Percentiles rank a stretch among this genome's conserved stretches.
Evolutionary conservation across 1,140 invertebrate genomes (phyloP).

Genomic region (Maniola jurtina): DNA sequence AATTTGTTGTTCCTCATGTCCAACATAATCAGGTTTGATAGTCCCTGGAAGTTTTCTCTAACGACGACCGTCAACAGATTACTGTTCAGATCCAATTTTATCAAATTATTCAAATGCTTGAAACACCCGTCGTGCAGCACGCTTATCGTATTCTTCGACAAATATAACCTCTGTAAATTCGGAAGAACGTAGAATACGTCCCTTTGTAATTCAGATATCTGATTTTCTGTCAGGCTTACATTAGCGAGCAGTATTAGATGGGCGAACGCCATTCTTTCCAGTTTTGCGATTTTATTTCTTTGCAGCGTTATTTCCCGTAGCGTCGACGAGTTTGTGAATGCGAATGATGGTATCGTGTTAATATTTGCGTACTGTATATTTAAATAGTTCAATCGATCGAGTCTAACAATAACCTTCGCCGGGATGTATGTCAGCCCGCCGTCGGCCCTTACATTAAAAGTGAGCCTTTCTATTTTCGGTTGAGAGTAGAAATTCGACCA

Average conservation of each 20-base stretch:
- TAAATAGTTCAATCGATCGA: slow-evolving; percentile 83
- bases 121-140: slow-evolving; percentile 87
- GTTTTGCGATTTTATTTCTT: slow-evolving; percentile 83
- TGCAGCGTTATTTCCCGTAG: slow-evolving; percentile 83
- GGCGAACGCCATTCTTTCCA: slow-evolving; percentile 84
- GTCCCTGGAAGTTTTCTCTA: slow-evolving; percentile 84
- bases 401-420: slow-evolving; percentile 82
- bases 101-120: slow-evolving; percentile 82
- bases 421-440: slow-evolving; percentile 84
- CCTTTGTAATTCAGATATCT: slow-evolving; percentile 84
- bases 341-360: slow-evolving; percentile 82
- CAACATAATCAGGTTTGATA: slow-evolving; percentile 83
- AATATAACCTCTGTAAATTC: slow-evolving; percentile 81
- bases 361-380: slow-evolving; percentile 86
- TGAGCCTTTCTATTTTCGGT: slow-evolving; percentile 83
- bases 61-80: slow-evolving; percentile 85
- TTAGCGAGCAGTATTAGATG: slow-evolving; percentile 82
- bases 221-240: slow-evolving; percentile 85
- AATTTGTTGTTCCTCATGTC: slow-evolving; percentile 85
- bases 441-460: slow-evolving; percentile 83
- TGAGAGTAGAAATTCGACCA: slow-evolving; percentile 87
- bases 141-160: slow-evolving; percentile 86
- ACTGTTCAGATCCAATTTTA: slow-evolving; percentile 84
- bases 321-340: slow-evolving; percentile 85
- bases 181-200: slow-evolving; percentile 86